Evolutionary conservation across 2,113 vertebrate genomes (phyloP).

Genomic region (Romanogobio albipinnatus): DNA sequence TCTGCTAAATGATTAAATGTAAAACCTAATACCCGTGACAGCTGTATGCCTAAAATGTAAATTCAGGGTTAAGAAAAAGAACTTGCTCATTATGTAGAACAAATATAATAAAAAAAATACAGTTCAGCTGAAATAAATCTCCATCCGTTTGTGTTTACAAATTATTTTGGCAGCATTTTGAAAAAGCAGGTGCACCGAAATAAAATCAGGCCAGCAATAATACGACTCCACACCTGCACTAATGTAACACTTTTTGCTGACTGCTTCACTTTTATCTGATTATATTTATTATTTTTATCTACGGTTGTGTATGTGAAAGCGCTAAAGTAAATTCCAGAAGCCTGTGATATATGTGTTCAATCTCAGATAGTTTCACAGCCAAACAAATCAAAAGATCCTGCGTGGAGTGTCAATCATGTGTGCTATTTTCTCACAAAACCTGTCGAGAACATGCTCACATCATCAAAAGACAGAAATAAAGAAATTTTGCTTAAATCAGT

Average conservation of each 20-base stretch:
- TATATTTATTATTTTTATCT: neutral
- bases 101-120: neutral
- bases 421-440: neutral
- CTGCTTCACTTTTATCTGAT: slow-evolving; percentile 3
- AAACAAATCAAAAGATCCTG: neutral
- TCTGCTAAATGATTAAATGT: too few species aligned
- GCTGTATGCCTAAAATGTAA: neutral
- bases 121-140: neutral
- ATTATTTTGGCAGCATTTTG: slow-evolving; percentile 10
- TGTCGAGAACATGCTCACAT: neutral
- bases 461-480: neutral
- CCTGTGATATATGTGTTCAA: neutral
- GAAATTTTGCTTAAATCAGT: neutral
- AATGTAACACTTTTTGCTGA: slow-evolving; percentile 46
- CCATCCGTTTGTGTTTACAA: too few species aligned
- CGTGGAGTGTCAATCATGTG: neutral
- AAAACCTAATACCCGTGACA: too few species aligned
- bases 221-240: slow-evolving; percentile 40
- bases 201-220: slow-evolving; percentile 27
- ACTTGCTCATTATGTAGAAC: neutral
- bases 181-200: slow-evolving; percentile 33
- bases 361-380: neutral
- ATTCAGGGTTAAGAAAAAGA: neutral
- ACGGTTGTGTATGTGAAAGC: neutral
- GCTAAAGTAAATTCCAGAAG: neutral